Conservation (phyloP, 1,140 invertebrate genomes). For the Probaryconus sp. region DNA sequence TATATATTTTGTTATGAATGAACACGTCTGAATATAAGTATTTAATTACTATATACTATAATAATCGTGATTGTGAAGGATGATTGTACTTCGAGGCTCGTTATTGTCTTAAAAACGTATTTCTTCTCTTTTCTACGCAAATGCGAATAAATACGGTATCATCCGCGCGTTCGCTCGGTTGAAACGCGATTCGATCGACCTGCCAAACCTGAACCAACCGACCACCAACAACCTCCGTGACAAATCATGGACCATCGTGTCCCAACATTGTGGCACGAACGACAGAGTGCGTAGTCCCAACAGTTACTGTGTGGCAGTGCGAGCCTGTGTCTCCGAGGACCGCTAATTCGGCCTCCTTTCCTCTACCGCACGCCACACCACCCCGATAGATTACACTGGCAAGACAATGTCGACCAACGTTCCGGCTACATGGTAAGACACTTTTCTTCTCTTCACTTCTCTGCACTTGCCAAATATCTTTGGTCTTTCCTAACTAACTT, state of each 20-base stretch:
- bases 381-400: constrained; percentile 77
- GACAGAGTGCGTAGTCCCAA: constrained; percentile 78
- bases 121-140: constrained; percentile 56
- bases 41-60: not conserved
- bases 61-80: constrained; percentile 1
- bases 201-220: constrained; percentile 62
- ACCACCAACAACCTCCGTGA: constrained; percentile 61
- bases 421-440: constrained; percentile 76
- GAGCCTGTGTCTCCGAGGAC: constrained; percentile 78
- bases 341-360: constrained; percentile 77
- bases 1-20: constrained; percentile 1
- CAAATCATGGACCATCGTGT: constrained; percentile 59
- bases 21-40: not conserved
- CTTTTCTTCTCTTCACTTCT: constrained; percentile 62
- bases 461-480: constrained; percentile 45
- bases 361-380: constrained; percentile 78
- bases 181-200: constrained; percentile 69
- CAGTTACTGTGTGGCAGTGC: constrained; percentile 79
- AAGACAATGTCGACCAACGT: constrained; percentile 75
- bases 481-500: constrained; percentile 32
- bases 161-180: constrained; percentile 72
- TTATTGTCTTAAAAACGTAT: constrained; percentile 34
- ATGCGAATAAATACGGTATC: constrained; percentile 47
- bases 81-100: constrained; percentile 26
- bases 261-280: constrained; percentile 62